Base-by-base conservation (phyloP, 1,140 invertebrate species). In the Teleogryllus occipitalis region DNA sequence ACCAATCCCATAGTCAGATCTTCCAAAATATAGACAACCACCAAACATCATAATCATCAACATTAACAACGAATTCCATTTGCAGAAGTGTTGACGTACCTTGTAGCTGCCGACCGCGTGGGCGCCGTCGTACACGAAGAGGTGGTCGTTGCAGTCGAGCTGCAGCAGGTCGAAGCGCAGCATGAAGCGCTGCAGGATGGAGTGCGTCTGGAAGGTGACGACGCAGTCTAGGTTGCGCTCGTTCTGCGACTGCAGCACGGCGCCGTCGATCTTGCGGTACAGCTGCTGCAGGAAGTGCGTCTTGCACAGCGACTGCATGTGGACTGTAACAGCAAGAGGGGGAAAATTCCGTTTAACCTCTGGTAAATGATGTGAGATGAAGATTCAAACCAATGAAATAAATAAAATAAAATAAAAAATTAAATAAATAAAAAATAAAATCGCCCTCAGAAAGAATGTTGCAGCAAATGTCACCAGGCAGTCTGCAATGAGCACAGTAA, bases 201-300 rank as follows among this genome's bases (percentile, higher is more conserved):
- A 95, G 87, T 97, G 95, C 80, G 96, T 97, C 87, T 96, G 95
- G 85, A 97, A 97, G 73, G 95, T 97, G 84, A 97, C 93, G 81
- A 93, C 91, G 88, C 95, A 97, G 87, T 97, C 93, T 81, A 97
- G 88, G 85, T 97, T 95, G 79, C 93, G 88, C 87, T 97, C 96
- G 85, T 96, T 96, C 84, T 94, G 91, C 7, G 95, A 96, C 85
- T 90, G 93, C 27, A 97, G 88, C 54, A 97, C 93, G 0, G 95
- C 96, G 14, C 96, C 96, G 83, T 97, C 95, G 81, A 97, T 93
- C 87, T 96, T 96, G 65, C 95, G 89, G 86, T 96, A 96, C 82
- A 96, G 88, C 81, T 94, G 92, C 83, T 94, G 93, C 80, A 96
- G 89, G 87, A 94, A 96, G 85, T 95, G 91, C 83, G 93, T 94